Percentiles rank a stretch among this genome's conserved stretches.
Evolutionary conservation across 1,140 invertebrate species (phyloP).

Genomic region (Aphelinus atriplicis): DNA sequence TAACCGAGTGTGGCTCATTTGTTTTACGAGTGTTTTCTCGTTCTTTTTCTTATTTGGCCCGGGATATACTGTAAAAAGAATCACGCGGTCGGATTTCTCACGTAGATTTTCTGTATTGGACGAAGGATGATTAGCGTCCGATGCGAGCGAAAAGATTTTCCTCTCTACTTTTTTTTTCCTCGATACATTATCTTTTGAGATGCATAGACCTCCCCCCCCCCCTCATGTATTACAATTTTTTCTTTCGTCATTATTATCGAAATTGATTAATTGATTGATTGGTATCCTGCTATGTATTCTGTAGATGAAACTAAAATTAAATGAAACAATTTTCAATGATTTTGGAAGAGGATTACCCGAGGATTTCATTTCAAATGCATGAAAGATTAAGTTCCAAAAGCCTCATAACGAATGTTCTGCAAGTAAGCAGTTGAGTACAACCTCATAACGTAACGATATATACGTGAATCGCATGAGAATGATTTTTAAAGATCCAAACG

Average conservation of each 20-base stretch:
- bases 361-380: conserved; percentile 25
- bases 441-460: background rate
- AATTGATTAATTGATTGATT: background rate
- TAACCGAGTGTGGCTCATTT: background rate
- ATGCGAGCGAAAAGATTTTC: background rate
- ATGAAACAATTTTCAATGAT: conserved; percentile 18
- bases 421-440: background rate
- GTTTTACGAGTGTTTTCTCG: conserved; percentile 9
- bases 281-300: conserved; percentile 9
- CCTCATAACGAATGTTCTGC: conserved; percentile 15
- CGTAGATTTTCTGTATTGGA: conserved; percentile 5
- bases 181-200: conserved; percentile 7
- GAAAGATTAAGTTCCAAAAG: conserved; percentile 16
- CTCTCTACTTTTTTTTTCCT: conserved; percentile 2
- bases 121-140: conserved; percentile 16
- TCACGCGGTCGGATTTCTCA: conserved; percentile 1
- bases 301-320: conserved; percentile 27
- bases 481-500: conserved; percentile 14
- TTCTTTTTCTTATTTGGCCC: background rate
- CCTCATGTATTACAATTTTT: background rate
- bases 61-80: background rate
- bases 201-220: background rate
- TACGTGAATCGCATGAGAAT: background rate
- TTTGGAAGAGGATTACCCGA: conserved; percentile 13
- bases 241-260: conserved; percentile 7